Evolutionary conservation across 2,888 invertebrate genomes (phyloP).

Genomic region (Ophonus ardosiacus): DNA sequence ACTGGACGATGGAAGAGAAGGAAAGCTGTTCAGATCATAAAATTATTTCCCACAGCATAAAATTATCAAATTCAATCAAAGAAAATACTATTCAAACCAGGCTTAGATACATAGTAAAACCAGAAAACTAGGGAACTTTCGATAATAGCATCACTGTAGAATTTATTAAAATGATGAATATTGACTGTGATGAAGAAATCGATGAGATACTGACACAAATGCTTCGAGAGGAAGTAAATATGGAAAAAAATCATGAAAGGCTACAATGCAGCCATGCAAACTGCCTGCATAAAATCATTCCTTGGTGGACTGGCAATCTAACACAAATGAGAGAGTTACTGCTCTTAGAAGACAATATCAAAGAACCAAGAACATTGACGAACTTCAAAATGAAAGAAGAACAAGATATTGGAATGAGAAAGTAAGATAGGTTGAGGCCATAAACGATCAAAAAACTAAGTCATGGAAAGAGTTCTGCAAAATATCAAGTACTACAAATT

Average conservation of each 20-base stretch:
- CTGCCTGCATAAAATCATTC: background rate
- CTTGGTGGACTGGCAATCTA: background rate
- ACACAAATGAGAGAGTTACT: constrained; percentile 6
- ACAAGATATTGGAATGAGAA: background rate
- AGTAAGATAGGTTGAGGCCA: background rate
- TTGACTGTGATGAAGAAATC: background rate
- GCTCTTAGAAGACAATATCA: constrained; percentile 15
- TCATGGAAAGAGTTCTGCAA: constrained; percentile 7
- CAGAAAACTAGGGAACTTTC: background rate
- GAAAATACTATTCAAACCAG: background rate
- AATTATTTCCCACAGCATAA: background rate
- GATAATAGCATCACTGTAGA: background rate
- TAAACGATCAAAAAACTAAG: background rate
- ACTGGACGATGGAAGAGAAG: background rate
- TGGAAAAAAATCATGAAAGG: background rate
- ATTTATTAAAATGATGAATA: background rate
- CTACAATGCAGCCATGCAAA: background rate
- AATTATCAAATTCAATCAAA: background rate
- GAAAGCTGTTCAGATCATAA: background rate
- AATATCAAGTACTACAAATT: background rate
- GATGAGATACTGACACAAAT: background rate
- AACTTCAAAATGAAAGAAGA: background rate
- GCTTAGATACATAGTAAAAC: background rate
- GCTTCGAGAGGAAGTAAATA: background rate
- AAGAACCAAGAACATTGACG: background rate